Percentiles rank a stretch among this genome's conserved stretches.
Conservation (phyloP, 2,113 vertebrate genomes). For the Cottus gobio region DNA sequence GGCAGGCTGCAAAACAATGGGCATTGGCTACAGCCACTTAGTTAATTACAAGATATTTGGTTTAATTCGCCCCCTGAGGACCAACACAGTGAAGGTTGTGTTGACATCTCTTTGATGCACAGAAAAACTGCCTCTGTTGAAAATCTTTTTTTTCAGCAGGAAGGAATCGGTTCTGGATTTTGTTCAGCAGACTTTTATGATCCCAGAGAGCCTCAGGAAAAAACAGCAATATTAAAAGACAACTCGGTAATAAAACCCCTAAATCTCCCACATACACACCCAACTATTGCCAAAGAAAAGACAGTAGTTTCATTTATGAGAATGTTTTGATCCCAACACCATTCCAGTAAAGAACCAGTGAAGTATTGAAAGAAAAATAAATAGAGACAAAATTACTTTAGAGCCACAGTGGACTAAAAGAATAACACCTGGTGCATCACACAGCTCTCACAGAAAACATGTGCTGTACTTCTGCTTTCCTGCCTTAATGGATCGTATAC, state of each 20-base stretch:
- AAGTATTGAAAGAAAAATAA: not conserved
- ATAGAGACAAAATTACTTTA: not conserved
- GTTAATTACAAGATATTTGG: constrained; percentile 78
- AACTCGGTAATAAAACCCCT: not conserved
- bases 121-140: constrained; percentile 6
- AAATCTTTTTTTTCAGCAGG: constrained; percentile 6
- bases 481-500: not conserved
- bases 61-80: constrained; percentile 54
- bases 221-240: constrained; percentile 16
- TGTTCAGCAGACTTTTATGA: not conserved
- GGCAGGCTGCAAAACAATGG: constrained; percentile 53
- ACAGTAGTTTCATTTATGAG: not conserved
- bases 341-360: not conserved
- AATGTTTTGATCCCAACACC: not conserved
- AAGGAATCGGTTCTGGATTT: not conserved
- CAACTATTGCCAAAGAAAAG: not conserved
- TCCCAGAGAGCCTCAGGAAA: not conserved
- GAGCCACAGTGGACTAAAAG: not conserved
- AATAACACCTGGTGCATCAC: not conserved
- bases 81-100: constrained; percentile 13
- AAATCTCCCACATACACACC: not conserved
- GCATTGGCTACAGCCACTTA: constrained; percentile 68
- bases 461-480: not conserved
- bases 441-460: not conserved
- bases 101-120: constrained; percentile 11